phyloP scores from a whole-genome alignment of 2,113 vertebrate genomes.

The Apteryx mantelli region DNA sequence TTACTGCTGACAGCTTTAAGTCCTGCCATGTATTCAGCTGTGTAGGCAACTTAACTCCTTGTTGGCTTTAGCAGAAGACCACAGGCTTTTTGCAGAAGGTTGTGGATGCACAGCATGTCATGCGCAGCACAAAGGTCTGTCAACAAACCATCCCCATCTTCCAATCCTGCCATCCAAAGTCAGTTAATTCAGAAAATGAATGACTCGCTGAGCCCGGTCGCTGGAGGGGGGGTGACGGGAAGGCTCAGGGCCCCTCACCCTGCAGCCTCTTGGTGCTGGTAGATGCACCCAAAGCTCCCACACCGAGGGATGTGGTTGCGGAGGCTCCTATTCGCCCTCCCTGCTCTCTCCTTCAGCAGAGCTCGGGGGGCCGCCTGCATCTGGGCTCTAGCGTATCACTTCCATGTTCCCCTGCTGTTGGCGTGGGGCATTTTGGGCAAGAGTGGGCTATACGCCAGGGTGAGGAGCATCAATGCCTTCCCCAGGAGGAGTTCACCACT shows the following conservation, averaged over 20 bases:
- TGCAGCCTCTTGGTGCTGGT: background rate
- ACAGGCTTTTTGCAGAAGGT: background rate
- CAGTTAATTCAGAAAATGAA: background rate
- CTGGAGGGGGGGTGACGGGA: background rate
- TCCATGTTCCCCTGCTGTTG: background rate
- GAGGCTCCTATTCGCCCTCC: background rate
- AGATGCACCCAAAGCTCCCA: background rate
- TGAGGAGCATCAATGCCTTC: background rate
- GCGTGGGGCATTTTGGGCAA: background rate
- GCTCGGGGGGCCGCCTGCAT: background rate
- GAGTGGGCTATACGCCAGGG: background rate
- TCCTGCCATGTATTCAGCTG: background rate
- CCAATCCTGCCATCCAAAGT: background rate
- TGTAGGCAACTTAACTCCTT: conserved; percentile 39
- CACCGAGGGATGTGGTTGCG: fast-evolving
- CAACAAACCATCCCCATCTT: background rate
- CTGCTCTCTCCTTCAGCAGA: background rate
- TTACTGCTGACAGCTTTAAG: conserved; percentile 60
- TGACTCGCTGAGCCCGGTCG: background rate
- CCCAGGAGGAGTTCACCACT: background rate
- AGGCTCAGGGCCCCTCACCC: background rate
- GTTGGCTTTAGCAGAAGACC: background rate
- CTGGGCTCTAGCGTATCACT: background rate
- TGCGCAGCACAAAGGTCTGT: background rate
- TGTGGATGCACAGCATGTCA: background rate